Percentiles rank a stretch among this genome's conserved stretches.
Evolutionary conservation across 2,888 invertebrate species (phyloP).

Genomic region (Agrochola lychnidis): DNA sequence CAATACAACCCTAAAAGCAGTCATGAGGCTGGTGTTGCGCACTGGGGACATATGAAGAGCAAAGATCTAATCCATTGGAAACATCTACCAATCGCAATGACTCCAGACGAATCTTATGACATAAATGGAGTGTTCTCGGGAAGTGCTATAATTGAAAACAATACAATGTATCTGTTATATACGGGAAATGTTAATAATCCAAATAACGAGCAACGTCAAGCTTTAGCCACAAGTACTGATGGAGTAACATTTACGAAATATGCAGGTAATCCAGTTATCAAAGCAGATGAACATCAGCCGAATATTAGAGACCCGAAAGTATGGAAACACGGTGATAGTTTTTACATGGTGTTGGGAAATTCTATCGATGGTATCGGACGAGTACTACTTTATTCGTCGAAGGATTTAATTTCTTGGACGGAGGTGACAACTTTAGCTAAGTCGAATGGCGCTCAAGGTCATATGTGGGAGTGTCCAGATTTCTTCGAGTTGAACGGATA

Average conservation of each 20-base stretch:
- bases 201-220: conserved; percentile 79
- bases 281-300: conserved; percentile 76
- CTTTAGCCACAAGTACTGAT: conserved; percentile 79
- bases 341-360: conserved; percentile 86
- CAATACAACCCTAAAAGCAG: conserved; percentile 85
- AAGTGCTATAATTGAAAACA: conserved; percentile 82
- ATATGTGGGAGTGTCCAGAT: conserved; percentile 90
- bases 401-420: conserved; percentile 79
- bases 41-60: conserved; percentile 89
- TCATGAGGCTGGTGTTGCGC: conserved; percentile 78
- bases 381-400: conserved; percentile 79
- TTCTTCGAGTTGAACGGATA: conserved; percentile 83
- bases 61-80: conserved; percentile 86
- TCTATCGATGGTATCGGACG: conserved; percentile 79
- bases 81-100: conserved; percentile 85
- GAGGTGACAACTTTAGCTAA: conserved; percentile 74
- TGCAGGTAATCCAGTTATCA: conserved; percentile 79
- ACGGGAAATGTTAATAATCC: conserved; percentile 83
- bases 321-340: conserved; percentile 80
- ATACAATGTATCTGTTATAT: conserved; percentile 80
- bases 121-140: conserved; percentile 86
- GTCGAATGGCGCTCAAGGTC: conserved; percentile 81
- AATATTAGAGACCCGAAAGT: conserved; percentile 88
- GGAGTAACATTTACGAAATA: conserved; percentile 80
- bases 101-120: conserved; percentile 83